phyloP scores from a whole-genome alignment of 2,113 vertebrate genomes.

The Oncorhynchus mykiss region DNA sequence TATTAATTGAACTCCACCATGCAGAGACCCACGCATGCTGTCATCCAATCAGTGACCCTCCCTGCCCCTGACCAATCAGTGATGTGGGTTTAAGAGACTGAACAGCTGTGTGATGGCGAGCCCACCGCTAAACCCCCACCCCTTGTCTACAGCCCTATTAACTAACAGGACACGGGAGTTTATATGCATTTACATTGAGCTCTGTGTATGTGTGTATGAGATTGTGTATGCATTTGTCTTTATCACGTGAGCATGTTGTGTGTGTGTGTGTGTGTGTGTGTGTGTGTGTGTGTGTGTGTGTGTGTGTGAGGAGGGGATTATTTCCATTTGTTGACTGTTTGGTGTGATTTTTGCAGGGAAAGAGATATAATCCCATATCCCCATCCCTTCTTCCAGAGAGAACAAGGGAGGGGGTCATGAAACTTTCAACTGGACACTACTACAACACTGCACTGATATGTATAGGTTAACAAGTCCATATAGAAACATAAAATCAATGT shows the following conservation, averaged over 20 bases:
- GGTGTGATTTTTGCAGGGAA: conserved; percentile 70
- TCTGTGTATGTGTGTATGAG: conserved; percentile 14
- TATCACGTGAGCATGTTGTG: not conserved
- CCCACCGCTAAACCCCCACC: too few species aligned
- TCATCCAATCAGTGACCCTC: too few species aligned
- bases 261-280: conserved; percentile 16
- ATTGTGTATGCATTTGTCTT: conserved; percentile 5
- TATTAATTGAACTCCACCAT: conserved; percentile 2
- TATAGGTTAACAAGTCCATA: conserved; percentile 2
- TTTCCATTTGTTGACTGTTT: too few species aligned
- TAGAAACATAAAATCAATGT: not conserved
- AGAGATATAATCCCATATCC: conserved; percentile 67
- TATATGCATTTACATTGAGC: too few species aligned
- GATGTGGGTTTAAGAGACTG: too few species aligned
- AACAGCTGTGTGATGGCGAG: too few species aligned
- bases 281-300: conserved; percentile 7
- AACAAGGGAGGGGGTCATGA: conserved; percentile 29
- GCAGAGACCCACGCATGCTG: too few species aligned
- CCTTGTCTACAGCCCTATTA: too few species aligned
- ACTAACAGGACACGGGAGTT: too few species aligned
- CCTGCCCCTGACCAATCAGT: too few species aligned
- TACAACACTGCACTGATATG: not conserved
- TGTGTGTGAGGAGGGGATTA: conserved; percentile 10
- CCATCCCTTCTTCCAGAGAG: not conserved
- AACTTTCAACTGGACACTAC: not conserved